Percentiles rank a stretch among this genome's conserved stretches.
Evolutionary conservation across 2,113 vertebrate species (phyloP).

Genomic region (Stegastes partitus): DNA sequence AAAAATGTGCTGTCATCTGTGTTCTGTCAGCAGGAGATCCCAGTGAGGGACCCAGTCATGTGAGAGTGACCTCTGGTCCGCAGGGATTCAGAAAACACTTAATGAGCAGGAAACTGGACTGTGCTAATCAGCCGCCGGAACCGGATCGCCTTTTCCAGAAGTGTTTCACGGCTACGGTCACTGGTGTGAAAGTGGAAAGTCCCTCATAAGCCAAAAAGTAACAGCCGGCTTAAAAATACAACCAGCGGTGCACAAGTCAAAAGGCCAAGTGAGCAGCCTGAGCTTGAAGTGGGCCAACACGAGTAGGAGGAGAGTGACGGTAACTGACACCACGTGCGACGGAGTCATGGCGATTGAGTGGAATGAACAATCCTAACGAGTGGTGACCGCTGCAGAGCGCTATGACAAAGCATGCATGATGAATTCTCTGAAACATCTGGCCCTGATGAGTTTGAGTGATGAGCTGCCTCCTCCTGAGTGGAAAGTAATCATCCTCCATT

Average conservation of each 20-base stretch:
- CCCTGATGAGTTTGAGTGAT: not conserved
- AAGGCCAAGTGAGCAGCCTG: not conserved
- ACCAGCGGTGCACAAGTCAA: not conserved
- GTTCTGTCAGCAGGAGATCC: constrained; percentile 52
- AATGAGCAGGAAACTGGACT: constrained; percentile 81
- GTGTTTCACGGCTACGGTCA: constrained; percentile 84
- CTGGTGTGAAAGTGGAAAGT: constrained; percentile 75
- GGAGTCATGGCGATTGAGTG: not conserved
- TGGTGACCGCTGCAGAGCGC: not conserved
- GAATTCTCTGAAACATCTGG: not conserved
- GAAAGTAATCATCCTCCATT: not conserved
- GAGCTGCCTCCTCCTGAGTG: not conserved
- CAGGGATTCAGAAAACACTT: constrained; percentile 82
- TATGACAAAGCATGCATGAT: not conserved
- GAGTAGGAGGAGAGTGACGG: not conserved
- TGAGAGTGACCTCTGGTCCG: constrained; percentile 56
- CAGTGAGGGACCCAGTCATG: constrained; percentile 57
- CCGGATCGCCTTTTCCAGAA: constrained; percentile 81
- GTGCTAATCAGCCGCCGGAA: constrained; percentile 80
- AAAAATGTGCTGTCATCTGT: not conserved
- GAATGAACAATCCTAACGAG: not conserved
- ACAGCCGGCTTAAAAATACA: not conserved
- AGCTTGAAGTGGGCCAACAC: not conserved
- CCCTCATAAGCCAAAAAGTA: constrained; percentile 59
- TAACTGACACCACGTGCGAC: not conserved